These are phyloP conservation scores for Conopomorpha cramerella DNA, from an alignment of 1,140 invertebrate species.

Conservation along the genomic window DNA sequence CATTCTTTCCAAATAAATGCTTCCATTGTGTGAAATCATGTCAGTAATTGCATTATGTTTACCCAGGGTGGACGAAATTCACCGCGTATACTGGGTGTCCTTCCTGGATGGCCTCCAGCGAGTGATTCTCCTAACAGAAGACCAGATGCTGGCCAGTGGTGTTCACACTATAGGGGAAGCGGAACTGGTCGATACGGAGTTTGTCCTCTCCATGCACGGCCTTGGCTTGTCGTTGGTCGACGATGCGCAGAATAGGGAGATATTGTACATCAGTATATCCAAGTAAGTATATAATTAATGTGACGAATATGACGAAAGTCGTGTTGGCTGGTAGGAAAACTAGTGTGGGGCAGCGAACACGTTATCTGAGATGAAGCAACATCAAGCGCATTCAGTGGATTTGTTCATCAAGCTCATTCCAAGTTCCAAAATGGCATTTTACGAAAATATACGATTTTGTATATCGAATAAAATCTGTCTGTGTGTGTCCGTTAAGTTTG, in stretches of 20 bases:
- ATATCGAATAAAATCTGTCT: too few relatives aligned
- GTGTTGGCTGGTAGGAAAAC: background rate
- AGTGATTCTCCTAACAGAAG: conserved; percentile 85
- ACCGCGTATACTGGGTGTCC: conserved; percentile 76
- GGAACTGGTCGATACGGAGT: conserved; percentile 71
- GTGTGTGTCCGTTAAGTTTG: too few relatives aligned
- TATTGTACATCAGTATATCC: conserved; percentile 89
- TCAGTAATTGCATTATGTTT: too few relatives aligned
- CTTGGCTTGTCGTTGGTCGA: conserved; percentile 93
- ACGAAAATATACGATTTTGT: too few relatives aligned
- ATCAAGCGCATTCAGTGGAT: too few relatives aligned
- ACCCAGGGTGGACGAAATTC: conserved; percentile 62
- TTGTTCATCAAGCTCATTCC: too few relatives aligned
- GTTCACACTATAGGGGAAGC: conserved; percentile 77
- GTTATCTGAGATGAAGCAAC: too few relatives aligned
- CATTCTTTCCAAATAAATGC: too few relatives aligned
- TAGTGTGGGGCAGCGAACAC: background rate
- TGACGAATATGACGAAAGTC: background rate
- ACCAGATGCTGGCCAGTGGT: conserved; percentile 72
- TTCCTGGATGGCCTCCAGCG: conserved; percentile 94
- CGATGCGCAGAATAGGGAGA: conserved; percentile 77
- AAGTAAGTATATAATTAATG: conserved; percentile 62
- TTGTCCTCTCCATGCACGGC: conserved; percentile 82
- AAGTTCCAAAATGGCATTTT: too few relatives aligned
- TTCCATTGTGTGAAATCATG: too few relatives aligned